Evolutionary conservation across 2,797 vertebrate species (phyloP), one percentile per base, ranked within the genome.

Genomic region (Eupleurogrammus muticus): DNA sequence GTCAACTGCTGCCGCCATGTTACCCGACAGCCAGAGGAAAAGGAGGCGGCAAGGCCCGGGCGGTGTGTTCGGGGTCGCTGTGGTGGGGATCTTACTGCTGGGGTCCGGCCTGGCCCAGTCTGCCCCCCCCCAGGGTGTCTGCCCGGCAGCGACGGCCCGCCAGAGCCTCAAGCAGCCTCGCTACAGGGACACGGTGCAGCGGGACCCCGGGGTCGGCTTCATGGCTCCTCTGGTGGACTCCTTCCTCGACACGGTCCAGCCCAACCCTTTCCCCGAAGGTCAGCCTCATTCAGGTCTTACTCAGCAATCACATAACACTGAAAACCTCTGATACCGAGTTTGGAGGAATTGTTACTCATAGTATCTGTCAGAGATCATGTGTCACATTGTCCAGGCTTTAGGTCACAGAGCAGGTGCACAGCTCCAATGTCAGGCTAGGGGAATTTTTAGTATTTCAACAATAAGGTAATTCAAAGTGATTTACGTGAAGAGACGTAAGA

Each of bases 221-320:
- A 77, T 96, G 81, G 70, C 88, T 17, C 8, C 56, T 13, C 83
- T 95, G 66, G 94, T 93, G 17, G 92, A 92, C 1, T 93, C 92
- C 23, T 98, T 97, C 84, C 92, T 97, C 62, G 40, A 63, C 66
- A 82, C 93, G 4, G 93, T 97, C 56, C 96, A 97, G 89, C 93
- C 95, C 20, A 93, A 93, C 0, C 16, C 77, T 1, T 94, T 97
- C 80, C 96, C 96, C 16, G 0, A 38, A 91, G 94, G 96, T 97
- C 75, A 86, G 96, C 89, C 12, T 49, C 23, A 20, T 35, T 17
- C 16, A 44, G 10, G 1, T 12, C 4, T 28, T 20, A 24, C n/a
- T 44, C 53, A 74, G 2, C 19, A 5, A 58, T n/a, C n/a, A 65
- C 21, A 53, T 16, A 17, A 1, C 19, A 35, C 58, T 5, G 44